Evolutionary conservation across 2,113 vertebrate species (phyloP).

Genomic region (Elephas maximus): DNA sequence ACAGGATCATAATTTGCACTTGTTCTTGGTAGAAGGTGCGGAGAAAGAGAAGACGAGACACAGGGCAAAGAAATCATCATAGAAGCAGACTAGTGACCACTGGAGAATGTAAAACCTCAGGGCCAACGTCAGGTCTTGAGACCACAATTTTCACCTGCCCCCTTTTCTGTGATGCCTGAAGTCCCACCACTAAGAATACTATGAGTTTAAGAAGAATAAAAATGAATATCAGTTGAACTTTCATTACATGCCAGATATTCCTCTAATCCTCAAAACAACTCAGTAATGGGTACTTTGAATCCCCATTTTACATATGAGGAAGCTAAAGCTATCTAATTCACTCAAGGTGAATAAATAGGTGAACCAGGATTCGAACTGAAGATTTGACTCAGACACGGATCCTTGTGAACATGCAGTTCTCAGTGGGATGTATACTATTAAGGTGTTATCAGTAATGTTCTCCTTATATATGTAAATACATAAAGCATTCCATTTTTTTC

Average conservation of each 20-base stretch:
- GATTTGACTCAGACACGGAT: neutral
- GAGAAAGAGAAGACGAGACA: neutral
- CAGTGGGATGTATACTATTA: no score
- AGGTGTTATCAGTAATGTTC: neutral
- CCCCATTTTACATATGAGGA: neutral
- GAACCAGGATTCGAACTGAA: neutral
- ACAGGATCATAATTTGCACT: neutral
- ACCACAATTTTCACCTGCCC: neutral
- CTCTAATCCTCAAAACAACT: constrained; percentile 12
- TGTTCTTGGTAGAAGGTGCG: neutral
- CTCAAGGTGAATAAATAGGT: neutral
- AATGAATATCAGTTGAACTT: neutral
- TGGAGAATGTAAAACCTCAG: neutral
- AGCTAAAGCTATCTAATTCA: neutral
- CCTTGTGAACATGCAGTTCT: neutral
- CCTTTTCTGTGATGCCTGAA: neutral
- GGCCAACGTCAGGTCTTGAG: neutral
- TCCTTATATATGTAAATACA: neutral
- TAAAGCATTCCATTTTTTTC: neutral
- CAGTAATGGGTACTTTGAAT: neutral
- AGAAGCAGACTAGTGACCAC: neutral
- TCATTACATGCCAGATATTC: neutral
- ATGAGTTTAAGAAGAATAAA: constrained; percentile 21
- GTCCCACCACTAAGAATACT: neutral
- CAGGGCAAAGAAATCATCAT: neutral